phyloP scores from a whole-genome alignment of 2,113 vertebrate species.

The Heteronetta atricapilla region DNA sequence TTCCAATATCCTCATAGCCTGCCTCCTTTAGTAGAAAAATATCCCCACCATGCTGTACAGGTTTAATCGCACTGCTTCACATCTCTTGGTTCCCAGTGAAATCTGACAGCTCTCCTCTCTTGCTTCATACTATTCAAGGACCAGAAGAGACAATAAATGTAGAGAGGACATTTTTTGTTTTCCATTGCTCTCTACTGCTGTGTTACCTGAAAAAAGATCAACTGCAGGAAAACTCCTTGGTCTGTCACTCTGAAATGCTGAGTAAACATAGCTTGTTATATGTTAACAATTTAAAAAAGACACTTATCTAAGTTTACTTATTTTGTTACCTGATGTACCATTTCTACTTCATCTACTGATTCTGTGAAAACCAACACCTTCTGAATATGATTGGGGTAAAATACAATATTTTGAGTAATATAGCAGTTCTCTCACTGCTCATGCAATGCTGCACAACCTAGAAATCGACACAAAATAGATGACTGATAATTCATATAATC shows the following conservation, averaged over 20 bases:
- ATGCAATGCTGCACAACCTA: slow-evolving; percentile 83
- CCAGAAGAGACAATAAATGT: not conserved
- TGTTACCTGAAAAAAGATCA: not conserved
- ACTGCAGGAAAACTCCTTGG: not conserved
- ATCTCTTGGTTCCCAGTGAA: not conserved
- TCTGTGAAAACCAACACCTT: slow-evolving; percentile 88
- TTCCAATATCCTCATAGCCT: not conserved
- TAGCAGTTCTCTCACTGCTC: slow-evolving; percentile 77
- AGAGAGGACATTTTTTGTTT: not conserved
- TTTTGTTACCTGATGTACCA: slow-evolving; percentile 82
- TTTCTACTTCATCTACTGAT: slow-evolving; percentile 82
- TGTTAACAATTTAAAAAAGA: not conserved
- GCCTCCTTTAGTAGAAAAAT: not conserved
- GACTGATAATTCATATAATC: not conserved
- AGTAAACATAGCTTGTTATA: not conserved
- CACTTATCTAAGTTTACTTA: not conserved
- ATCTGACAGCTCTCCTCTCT: not conserved
- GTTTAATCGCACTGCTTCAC: not conserved
- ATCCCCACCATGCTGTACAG: not conserved
- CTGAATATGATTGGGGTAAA: slow-evolving; percentile 74
- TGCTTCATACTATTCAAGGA: not conserved
- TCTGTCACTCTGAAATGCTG: not conserved
- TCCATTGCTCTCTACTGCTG: not conserved
- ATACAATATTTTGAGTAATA: slow-evolving; percentile 81
- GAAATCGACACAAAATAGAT: not conserved